A percentile compares a stretch with the other conserved stretches of the same genome.
phyloP scores from a whole-genome alignment of 2,797 vertebrate genomes.

The Chelon auratus region DNA sequence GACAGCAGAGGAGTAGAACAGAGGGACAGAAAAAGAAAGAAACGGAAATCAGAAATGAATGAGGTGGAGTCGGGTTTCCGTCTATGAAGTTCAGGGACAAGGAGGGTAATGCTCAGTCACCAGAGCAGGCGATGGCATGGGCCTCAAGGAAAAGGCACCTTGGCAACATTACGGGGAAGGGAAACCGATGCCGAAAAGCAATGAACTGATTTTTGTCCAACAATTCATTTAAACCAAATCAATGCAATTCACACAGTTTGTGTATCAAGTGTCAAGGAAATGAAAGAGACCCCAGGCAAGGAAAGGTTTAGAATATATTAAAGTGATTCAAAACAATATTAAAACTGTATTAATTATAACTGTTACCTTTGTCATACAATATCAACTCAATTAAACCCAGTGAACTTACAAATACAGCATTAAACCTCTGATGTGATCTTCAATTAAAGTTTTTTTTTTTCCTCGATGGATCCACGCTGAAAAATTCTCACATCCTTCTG shows the following conservation, averaged over 20 bases:
- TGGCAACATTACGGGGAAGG: constrained; percentile 20
- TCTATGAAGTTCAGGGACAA: constrained; percentile 77
- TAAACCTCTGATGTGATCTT: background rate
- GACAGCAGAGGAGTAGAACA: constrained; percentile 76
- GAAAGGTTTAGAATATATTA: background rate
- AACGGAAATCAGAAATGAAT: constrained; percentile 95
- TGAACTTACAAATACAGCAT: background rate
- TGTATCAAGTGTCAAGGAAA: constrained; percentile 9
- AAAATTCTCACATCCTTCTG: background rate
- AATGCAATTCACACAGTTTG: constrained; percentile 38
- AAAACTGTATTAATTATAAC: background rate
- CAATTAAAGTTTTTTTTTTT: background rate
- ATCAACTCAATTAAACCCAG: background rate
- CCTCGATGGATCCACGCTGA: background rate
- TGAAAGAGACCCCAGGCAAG: constrained; percentile 1
- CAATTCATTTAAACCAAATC: constrained; percentile 21
- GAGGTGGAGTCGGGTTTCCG: constrained; percentile 86
- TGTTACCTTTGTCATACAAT: background rate
- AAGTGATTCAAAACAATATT: constrained; percentile 1
- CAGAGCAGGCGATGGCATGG: constrained; percentile 63
- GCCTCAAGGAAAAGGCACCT: constrained; percentile 45
- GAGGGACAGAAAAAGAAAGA: constrained; percentile 89
- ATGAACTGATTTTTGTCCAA: constrained; percentile 26
- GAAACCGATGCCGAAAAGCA: constrained; percentile 33
- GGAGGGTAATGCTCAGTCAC: constrained; percentile 65